A percentile compares a stretch with the other conserved stretches of the same genome.
These are phyloP conservation scores for Ophraella communa DNA, from an alignment of 2,888 invertebrate species.

Conservation along the genomic window DNA sequence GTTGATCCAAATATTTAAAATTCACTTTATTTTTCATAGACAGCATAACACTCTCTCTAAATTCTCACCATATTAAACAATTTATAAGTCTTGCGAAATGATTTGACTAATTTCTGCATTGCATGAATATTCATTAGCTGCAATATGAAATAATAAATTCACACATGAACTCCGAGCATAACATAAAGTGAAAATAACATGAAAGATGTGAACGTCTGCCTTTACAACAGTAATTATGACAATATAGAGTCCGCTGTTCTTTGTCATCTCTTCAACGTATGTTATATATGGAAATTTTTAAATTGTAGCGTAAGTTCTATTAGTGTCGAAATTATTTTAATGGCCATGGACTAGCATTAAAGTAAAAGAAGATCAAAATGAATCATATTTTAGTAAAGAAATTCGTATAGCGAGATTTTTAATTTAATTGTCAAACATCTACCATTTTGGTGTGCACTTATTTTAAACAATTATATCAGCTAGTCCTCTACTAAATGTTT, in stretches of 20 bases:
- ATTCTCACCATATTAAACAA: not conserved
- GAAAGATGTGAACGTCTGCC: not conserved
- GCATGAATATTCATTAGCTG: constrained; percentile 13
- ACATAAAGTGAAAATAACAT: not conserved
- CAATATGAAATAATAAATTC: constrained; percentile 1
- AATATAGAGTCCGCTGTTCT: not conserved
- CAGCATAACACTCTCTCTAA: not conserved
- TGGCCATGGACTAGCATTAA: no score
- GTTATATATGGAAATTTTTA: not conserved
- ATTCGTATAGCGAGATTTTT: no score
- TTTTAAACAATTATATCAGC: no score
- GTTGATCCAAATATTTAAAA: not conserved
- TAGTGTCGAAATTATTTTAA: no score
- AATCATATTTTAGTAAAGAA: no score
- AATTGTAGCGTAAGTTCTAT: no score
- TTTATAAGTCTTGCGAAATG: not conserved
- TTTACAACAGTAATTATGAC: not conserved
- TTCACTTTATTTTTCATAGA: not conserved
- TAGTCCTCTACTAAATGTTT: no score
- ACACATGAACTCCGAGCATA: not conserved
- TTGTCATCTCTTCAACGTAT: not conserved
- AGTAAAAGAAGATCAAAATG: no score
- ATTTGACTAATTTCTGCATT: constrained; percentile 3
- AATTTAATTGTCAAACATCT: no score
- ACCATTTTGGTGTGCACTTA: no score